Base-by-base conservation (phyloP, 2,797 vertebrate genomes). In the Amphiprion clarkii region DNA sequence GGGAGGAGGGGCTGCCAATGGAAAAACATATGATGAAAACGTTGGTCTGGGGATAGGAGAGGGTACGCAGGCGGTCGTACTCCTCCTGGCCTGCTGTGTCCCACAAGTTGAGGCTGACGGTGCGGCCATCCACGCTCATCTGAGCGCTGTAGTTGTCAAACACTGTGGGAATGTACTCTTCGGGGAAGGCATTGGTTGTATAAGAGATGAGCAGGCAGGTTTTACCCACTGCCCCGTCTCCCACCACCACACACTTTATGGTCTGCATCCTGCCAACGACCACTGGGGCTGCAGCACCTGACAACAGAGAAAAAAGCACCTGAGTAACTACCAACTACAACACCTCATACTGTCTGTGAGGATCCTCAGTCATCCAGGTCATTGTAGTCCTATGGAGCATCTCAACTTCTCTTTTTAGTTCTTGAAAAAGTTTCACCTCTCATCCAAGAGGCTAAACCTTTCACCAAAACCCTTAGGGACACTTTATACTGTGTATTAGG, bases 101-200 rank as follows among this genome's bases (percentile, higher is more conserved):
- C 98, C 97, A 99, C 79, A 98, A 89, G 61, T 98, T 97, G 75
- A 98, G 95, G 93, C 96, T 98, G 78, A 99, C 94, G 2, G 96
- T 96, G 87, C 97, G 95, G 48, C 96, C 95, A 13, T 99, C 97
- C 42, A 99, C 97, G 0, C 96, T 97, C 95, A 97, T 98, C 87
- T 99, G 97, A 46, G 97, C 95, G 0, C 97, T 98, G 91, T 97
- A 98, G 92, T 98, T 99, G 94, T 98, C 97, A 63, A 99, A 99
- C 65, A 98, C 96, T 0, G 97, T 98, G 31, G 97, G 96, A 79
- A 98, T 97, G 83, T 98, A 98, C 87, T 98, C 97, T 71, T 98
- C 97, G 0, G 96, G 96, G 88, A 98, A 99, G 88, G 96, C 96
- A 59, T 98, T 98, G 77, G 97, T 97, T 81, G 97, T 98, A 56